These are phyloP conservation scores for Oreortyx pictus DNA, from an alignment of 2,797 vertebrate species.

Conservation along the genomic window DNA sequence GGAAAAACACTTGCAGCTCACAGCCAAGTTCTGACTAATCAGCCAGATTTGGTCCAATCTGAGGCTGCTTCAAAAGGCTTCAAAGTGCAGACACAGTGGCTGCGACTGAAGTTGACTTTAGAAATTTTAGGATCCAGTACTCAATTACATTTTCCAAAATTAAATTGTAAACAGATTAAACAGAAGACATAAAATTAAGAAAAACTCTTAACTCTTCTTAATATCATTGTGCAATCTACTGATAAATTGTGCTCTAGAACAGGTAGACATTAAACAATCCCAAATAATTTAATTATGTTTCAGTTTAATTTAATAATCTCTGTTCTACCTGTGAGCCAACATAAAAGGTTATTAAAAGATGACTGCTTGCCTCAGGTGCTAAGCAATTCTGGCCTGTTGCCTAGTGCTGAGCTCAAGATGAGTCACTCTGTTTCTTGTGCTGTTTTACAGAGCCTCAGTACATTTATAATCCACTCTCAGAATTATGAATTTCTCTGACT, in stretches of 20 bases:
- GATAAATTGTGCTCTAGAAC: background rate
- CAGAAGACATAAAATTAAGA: background rate
- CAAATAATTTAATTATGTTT: background rate
- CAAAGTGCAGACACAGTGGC: background rate
- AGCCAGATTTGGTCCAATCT: slow-evolving; percentile 18
- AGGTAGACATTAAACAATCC: background rate
- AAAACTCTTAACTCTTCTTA: background rate
- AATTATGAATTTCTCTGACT: background rate
- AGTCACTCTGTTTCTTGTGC: background rate
- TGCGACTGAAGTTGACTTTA: background rate
- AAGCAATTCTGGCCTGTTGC: background rate
- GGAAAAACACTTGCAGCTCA: background rate
- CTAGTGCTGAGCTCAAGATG: background rate
- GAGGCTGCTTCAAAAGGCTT: slow-evolving; percentile 32
- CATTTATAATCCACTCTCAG: background rate
- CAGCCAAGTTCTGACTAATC: slow-evolving; percentile 37
- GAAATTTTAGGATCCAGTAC: background rate
- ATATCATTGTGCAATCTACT: background rate
- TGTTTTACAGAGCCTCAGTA: background rate
- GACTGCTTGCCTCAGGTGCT: slow-evolving; percentile 7
- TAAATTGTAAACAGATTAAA: slow-evolving; percentile 27
- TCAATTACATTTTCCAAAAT: background rate
- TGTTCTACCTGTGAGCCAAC: slow-evolving; percentile 24
- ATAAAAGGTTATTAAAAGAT: slow-evolving; percentile 18
- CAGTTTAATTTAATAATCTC: slow-evolving; percentile 29